These are phyloP conservation scores for Noctua pronuba DNA, from an alignment of 2,888 invertebrate genomes.

Conservation along the genomic window DNA sequence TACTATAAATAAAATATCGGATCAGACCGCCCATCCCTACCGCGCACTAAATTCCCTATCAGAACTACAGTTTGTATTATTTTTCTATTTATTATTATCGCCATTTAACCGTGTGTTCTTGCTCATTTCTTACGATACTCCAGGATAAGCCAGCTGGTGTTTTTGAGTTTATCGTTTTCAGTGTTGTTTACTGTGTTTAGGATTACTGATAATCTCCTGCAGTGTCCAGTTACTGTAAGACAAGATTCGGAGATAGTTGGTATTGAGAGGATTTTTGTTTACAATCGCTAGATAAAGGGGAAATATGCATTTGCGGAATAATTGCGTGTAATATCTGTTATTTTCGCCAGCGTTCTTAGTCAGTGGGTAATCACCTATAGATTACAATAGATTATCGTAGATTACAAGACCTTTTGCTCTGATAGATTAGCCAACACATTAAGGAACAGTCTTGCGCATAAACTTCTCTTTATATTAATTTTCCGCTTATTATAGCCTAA, in stretches of 20 bases:
- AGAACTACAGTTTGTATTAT: slow-evolving; percentile 44
- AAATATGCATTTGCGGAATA: slow-evolving; percentile 45
- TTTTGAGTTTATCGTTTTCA: slow-evolving; percentile 35
- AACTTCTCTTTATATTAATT: background rate
- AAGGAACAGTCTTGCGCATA: slow-evolving; percentile 12
- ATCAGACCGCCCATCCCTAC: background rate
- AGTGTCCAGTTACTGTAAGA: slow-evolving; percentile 47
- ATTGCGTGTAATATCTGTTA: slow-evolving; percentile 29
- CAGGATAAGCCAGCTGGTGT: slow-evolving; percentile 21
- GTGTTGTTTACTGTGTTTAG: slow-evolving; percentile 41
- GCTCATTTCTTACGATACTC: slow-evolving; percentile 30
- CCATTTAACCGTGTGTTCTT: slow-evolving; percentile 25
- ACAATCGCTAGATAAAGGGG: slow-evolving; percentile 18
- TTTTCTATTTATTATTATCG: slow-evolving; percentile 53
- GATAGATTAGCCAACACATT: slow-evolving; percentile 25
- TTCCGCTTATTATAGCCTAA: background rate
- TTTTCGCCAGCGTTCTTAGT: slow-evolving; percentile 29
- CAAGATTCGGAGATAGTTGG: slow-evolving; percentile 24
- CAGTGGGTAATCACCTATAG: slow-evolving; percentile 1
- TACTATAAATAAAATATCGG: background rate
- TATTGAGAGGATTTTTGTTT: slow-evolving; percentile 39
- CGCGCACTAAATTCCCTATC: slow-evolving; percentile 27
- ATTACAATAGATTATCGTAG: slow-evolving; percentile 19
- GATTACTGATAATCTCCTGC: slow-evolving; percentile 45
- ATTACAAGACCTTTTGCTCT: slow-evolving; percentile 27